Conservation (phyloP, 2,113 vertebrate genomes). For the Meleagris gallopavo region DNA sequence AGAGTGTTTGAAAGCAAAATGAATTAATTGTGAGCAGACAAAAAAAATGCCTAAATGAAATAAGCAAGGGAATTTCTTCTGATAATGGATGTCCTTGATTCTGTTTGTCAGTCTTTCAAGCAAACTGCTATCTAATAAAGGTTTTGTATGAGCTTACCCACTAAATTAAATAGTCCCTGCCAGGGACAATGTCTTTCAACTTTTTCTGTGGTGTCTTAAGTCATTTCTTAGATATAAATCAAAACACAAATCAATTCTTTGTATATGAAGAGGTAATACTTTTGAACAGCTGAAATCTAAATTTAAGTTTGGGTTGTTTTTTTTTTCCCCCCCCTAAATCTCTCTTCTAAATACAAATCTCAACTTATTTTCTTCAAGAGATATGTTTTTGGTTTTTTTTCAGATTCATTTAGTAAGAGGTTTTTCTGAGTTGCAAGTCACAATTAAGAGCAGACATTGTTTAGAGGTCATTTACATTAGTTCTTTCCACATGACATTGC, state of each 20-base stretch:
- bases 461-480: not conserved
- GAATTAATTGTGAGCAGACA: not conserved
- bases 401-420: fast-evolving
- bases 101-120: slow-evolving; percentile 35
- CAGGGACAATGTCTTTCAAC: not conserved
- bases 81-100: slow-evolving; percentile 44
- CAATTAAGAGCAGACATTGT: not conserved
- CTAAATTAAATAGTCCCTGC: slow-evolving; percentile 13
- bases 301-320: not conserved
- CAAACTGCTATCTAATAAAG: slow-evolving; percentile 34
- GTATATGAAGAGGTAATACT: not conserved
- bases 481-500: not conserved
- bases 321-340: not conserved
- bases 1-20: slow-evolving; percentile 47
- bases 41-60: not conserved
- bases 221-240: not conserved
- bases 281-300: slow-evolving; percentile 11
- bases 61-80: slow-evolving; percentile 39
- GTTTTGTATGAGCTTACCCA: not conserved
- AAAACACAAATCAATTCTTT: not conserved
- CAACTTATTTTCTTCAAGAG: not conserved
- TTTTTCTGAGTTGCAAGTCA: not conserved
- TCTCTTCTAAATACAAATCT: not conserved
- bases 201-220: not conserved
- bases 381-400: not conserved